Percentiles rank a stretch among this genome's conserved stretches.
These are phyloP conservation scores for Branchellion lobata DNA, from an alignment of 2,888 invertebrate species.

Conservation along the genomic window DNA sequence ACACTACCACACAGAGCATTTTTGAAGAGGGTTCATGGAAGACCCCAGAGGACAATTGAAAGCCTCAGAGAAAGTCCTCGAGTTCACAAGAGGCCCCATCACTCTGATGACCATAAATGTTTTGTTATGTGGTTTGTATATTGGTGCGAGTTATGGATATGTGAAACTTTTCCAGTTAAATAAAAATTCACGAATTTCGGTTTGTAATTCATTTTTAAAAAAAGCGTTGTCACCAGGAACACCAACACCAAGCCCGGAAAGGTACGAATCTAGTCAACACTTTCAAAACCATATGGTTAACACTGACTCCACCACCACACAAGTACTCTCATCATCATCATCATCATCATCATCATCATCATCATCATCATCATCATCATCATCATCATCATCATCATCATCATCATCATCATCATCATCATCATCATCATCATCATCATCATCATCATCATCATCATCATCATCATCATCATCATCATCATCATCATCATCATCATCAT, in stretches of 20 bases:
- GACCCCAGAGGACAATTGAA: conserved; percentile 5
- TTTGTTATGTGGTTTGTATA: too few relatives aligned
- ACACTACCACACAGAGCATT: background rate
- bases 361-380: conserved; percentile 23
- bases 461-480: conserved; percentile 21
- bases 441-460: conserved; percentile 14
- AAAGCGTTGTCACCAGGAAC: background rate
- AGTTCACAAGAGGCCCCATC: background rate
- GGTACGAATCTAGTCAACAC: background rate
- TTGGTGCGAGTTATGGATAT: too few relatives aligned
- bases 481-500: conserved; percentile 21
- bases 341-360: conserved; percentile 30
- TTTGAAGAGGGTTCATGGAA: background rate
- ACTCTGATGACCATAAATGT: too few relatives aligned
- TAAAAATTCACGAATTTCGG: background rate
- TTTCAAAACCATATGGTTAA: background rate
- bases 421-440: conserved; percentile 24
- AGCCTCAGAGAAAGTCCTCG: background rate
- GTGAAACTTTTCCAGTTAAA: background rate
- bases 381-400: conserved; percentile 20
- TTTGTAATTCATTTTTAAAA: background rate
- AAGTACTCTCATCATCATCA: background rate
- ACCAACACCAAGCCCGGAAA: background rate
- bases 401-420: conserved; percentile 24
- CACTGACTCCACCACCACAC: background rate